Base-by-base conservation (phyloP, 2,888 invertebrate genomes). In the Erynnis tages region DNA sequence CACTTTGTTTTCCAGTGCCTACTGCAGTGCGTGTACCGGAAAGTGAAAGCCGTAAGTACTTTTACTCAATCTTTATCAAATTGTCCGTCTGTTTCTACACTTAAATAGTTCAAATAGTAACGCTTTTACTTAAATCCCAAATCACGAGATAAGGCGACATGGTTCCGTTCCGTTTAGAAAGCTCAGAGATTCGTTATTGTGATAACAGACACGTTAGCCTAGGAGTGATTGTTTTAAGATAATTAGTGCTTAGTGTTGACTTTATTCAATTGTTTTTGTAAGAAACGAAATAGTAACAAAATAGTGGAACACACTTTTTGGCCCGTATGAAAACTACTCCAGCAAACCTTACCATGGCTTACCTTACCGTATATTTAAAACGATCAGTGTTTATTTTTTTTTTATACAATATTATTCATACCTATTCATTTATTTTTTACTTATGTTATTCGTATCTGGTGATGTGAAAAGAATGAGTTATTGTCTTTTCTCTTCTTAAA, bases 1-100 rank as follows among this genome's bases (percentile, higher is more conserved):
- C 25, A 10, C 21, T 59, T 40, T 57, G 41, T 62, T 54, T 93
- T 92, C 71, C 91, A 94, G 94, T 95, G 95, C 69, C 88, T 95
- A 55, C 90, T 95, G 66, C 94, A 95, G 76, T 95, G 95, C 80
- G 94, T 95, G 59, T 94, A 94, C 84, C 90, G 93, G 65, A 93
- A 93, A 91, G 94, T 94, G 90, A 92, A 94, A 90, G 95, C 94
- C 37, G 94, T 93, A 79, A 92, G 93, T 92, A 84, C 58, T 54
- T 59, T 59, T 56, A 47, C 54, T 46, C 40, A 37, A 43, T 52
- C 43, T 53, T 45, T 52, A 44, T 52, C 35, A 43, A 50, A 50
- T 50, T 50, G 50, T 50, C 35, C 19, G 43, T 23, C 10, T 19
- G 19, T 38, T 38, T 32, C 30, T 34, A 27, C 34, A 27, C 25